Percentiles rank a stretch among this genome's conserved stretches.
phyloP scores from a whole-genome alignment of 2,888 invertebrate genomes.

The Ceramica pisi region DNA sequence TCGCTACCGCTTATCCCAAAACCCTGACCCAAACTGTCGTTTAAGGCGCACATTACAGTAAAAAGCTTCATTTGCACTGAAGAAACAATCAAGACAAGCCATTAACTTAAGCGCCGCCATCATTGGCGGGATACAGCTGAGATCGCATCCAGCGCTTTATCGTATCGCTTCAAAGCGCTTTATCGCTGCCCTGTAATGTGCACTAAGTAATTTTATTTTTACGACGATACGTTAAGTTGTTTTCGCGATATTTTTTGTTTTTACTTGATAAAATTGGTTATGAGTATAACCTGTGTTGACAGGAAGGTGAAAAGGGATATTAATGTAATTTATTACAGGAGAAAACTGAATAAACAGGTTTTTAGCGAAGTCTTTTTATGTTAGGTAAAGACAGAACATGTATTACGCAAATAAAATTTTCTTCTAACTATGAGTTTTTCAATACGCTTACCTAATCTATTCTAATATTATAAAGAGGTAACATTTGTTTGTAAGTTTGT shows the following conservation, averaged over 20 bases:
- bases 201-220: slow-evolving; percentile 65
- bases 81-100: slow-evolving; percentile 65
- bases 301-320: slow-evolving; percentile 9
- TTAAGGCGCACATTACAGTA: slow-evolving; percentile 55
- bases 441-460: too few relatives aligned
- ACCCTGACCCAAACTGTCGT: slow-evolving; percentile 14
- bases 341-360: background rate
- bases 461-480: too few relatives aligned
- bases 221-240: slow-evolving; percentile 59
- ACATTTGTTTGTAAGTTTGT: too few relatives aligned
- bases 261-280: slow-evolving; percentile 6
- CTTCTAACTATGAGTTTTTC: background rate
- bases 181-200: slow-evolving; percentile 55
- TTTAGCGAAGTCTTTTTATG: background rate
- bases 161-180: slow-evolving; percentile 60
- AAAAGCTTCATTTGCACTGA: slow-evolving; percentile 63
- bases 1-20: slow-evolving; percentile 27
- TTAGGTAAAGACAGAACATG: background rate
- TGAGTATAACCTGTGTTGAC: slow-evolving; percentile 17
- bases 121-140: slow-evolving; percentile 52
- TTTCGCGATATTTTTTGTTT: slow-evolving; percentile 25
- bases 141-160: slow-evolving; percentile 60
- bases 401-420: background rate
- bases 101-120: slow-evolving; percentile 57
- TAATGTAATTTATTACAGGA: background rate